These are phyloP conservation scores for Lymantria monacha DNA, from an alignment of 2,888 invertebrate species.

Conservation along the genomic window DNA sequence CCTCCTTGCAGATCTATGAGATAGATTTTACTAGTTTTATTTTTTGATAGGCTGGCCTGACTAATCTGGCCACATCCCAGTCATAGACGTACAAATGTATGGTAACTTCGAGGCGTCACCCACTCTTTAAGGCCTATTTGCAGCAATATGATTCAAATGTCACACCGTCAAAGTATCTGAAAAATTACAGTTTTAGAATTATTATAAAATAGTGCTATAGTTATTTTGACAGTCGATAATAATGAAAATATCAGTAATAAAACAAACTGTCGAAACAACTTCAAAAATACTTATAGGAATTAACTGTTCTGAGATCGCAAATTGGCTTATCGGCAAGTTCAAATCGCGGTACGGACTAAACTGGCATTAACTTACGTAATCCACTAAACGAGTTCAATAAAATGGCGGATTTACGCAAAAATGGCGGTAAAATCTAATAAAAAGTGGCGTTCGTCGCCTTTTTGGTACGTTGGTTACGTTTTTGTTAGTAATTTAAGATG, in stretches of 20 bases:
- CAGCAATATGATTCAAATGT: too few relatives aligned
- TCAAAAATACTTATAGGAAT: conserved; percentile 19
- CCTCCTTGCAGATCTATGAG: too few relatives aligned
- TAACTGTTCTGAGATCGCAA: conserved; percentile 22
- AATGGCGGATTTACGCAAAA: conserved; percentile 62
- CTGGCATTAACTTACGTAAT: conserved; percentile 59
- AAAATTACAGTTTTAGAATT: too few relatives aligned
- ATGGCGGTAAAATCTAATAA: conserved; percentile 41
- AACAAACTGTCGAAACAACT: conserved; percentile 18
- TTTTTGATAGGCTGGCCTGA: too few relatives aligned
- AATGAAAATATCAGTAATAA: conserved; percentile 46
- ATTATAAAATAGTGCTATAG: too few relatives aligned
- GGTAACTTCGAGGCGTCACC: too few relatives aligned
- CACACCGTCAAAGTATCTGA: too few relatives aligned
- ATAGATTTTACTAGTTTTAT: too few relatives aligned
- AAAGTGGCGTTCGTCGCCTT: conserved; percentile 39
- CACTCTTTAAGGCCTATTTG: too few relatives aligned
- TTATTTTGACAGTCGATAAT: too few relatives aligned
- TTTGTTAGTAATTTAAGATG: conserved; percentile 1
- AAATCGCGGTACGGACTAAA: conserved; percentile 46
- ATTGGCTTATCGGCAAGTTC: conserved; percentile 48
- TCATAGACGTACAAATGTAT: too few relatives aligned
- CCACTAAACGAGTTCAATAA: conserved; percentile 59
- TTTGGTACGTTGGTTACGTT: conserved; percentile 21
- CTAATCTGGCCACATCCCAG: too few relatives aligned